These are phyloP conservation scores for Mohoua ochrocephala DNA, from an alignment of 2,113 vertebrate species.

Conservation along the genomic window DNA sequence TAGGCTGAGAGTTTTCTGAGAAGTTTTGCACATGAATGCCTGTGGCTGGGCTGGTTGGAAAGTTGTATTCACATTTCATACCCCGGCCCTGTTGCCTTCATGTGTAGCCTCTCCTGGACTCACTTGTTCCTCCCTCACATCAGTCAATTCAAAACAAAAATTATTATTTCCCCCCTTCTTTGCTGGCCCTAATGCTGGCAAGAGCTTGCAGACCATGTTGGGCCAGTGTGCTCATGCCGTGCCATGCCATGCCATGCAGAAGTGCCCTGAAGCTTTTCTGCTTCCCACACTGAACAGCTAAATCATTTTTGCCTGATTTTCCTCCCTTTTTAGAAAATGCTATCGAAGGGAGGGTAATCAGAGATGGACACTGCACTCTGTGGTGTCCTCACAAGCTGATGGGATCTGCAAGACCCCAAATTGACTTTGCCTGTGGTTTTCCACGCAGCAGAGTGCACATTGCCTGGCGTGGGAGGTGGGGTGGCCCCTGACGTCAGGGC, in stretches of 20 bases:
- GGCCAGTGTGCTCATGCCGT: not conserved
- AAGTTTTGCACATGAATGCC: not conserved
- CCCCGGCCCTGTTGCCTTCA: not conserved
- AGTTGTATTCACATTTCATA: not conserved
- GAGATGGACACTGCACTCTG: not conserved
- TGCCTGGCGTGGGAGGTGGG: not conserved
- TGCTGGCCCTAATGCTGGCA: not conserved
- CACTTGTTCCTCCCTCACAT: not conserved
- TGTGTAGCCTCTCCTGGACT: not conserved
- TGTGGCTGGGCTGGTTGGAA: not conserved
- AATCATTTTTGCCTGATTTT: not conserved
- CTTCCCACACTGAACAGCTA: not conserved
- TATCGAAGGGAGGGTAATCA: not conserved
- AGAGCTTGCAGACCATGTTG: not conserved
- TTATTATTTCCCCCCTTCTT: not conserved
- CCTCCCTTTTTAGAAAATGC: not conserved
- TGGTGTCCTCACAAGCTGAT: not conserved
- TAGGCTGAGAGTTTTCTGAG: not conserved
- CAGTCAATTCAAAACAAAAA: not conserved
- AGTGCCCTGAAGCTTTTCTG: not conserved
- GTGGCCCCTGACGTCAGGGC: not conserved
- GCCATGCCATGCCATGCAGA: fast-evolving
- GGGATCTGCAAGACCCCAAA: not conserved
- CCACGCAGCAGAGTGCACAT: not conserved
- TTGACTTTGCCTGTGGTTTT: not conserved